A percentile compares a stretch with the other conserved stretches of the same genome.
phyloP scores from a whole-genome alignment of 2,888 invertebrate genomes.

The Calephelis perditalis region DNA sequence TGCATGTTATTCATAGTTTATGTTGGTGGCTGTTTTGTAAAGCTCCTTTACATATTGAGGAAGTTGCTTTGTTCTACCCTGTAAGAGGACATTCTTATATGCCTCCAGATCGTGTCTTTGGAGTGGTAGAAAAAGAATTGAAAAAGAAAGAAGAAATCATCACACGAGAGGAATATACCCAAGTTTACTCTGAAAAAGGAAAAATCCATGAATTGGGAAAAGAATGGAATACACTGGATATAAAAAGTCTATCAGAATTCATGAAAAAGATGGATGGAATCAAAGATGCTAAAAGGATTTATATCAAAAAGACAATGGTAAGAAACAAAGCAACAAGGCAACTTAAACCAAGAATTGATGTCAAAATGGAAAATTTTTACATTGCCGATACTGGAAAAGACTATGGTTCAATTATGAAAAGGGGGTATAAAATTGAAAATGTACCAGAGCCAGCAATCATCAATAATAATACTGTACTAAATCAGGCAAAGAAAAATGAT shows the following conservation, averaged over 20 bases:
- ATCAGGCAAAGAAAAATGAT: neutral
- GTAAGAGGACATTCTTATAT: no score
- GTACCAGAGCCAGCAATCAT: neutral
- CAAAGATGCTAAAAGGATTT: neutral
- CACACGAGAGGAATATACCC: slow-evolving; percentile 1
- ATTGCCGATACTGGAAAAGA: no score
- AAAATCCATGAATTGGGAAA: neutral
- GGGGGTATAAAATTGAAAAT: no score
- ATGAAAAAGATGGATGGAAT: neutral
- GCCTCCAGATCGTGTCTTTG: no score
- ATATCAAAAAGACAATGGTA: neutral
- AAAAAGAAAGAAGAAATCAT: neutral
- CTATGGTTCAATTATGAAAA: no score
- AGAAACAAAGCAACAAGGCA: neutral
- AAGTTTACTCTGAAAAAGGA: neutral
- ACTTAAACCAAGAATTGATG: neutral
- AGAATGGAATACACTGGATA: neutral
- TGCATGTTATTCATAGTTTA: no score
- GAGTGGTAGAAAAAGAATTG: no score
- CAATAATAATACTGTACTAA: neutral
- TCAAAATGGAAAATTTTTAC: no score
- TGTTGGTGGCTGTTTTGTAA: no score
- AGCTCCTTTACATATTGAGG: no score
- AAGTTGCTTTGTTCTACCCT: no score
- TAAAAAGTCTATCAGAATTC: neutral